Conservation (phyloP, 35 echinoderm and acorn worm genomes). For the Nesometra sesokonis region DNA sequence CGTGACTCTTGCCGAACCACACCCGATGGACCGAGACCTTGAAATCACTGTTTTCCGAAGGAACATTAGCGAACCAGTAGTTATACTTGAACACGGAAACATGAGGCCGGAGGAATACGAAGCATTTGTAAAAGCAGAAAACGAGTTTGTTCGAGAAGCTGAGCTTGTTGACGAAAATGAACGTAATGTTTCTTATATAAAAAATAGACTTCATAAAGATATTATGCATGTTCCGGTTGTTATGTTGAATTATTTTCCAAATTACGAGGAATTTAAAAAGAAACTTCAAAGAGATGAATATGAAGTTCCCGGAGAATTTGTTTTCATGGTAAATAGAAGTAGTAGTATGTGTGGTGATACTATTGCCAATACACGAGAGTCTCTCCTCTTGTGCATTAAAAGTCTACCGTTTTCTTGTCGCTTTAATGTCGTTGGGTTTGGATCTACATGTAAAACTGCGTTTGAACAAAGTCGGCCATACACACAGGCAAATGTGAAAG, state of each 20-base stretch:
- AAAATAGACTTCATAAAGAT: constrained; percentile 79
- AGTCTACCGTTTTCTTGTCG: constrained; percentile 82
- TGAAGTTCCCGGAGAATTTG: constrained; percentile 87
- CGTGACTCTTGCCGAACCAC: constrained; percentile 89
- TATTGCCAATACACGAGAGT: constrained; percentile 85
- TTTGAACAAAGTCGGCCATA: constrained; percentile 90
- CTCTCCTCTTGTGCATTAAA: constrained; percentile 87
- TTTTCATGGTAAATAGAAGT: constrained; percentile 84
- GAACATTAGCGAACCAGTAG: constrained; percentile 67
- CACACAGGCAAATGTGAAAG: constrained; percentile 77
- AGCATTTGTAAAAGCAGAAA: constrained; percentile 68
- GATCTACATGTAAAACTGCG: constrained; percentile 74
- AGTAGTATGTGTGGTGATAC: constrained; percentile 95
- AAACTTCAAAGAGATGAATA: constrained; percentile 55
- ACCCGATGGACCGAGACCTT: constrained; percentile 70
- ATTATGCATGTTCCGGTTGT: constrained; percentile 89
- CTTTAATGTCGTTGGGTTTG: constrained; percentile 94
- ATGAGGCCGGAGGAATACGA: constrained; percentile 86
- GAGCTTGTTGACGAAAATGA: constrained; percentile 10
- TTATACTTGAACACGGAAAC: constrained; percentile 93
- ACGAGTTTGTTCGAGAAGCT: constrained; percentile 41
- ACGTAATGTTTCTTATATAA: constrained; percentile 33
- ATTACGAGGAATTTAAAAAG: constrained; percentile 73
- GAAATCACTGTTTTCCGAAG: constrained; percentile 65
- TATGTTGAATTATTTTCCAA: constrained; percentile 94